Percentiles rank a stretch among this genome's conserved stretches.
phyloP scores from a whole-genome alignment of 37 sponge, comb jelly and placozoan genomes.

The Beroe forskalii region DNA sequence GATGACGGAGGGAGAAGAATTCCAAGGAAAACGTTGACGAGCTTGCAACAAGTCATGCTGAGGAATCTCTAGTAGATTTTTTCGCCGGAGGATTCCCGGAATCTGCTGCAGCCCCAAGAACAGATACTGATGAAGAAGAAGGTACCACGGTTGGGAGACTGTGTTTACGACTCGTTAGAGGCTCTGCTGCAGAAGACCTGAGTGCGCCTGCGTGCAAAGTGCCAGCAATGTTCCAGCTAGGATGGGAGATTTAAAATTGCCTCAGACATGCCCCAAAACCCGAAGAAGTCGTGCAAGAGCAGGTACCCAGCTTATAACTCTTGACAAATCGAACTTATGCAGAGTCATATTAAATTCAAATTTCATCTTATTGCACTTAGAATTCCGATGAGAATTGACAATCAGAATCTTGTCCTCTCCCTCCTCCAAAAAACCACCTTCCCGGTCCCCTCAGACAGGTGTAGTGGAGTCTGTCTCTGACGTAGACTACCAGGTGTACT shows the following conservation, averaged over 20 bases:
- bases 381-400: no score
- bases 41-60: neutral
- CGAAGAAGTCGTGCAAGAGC: neutral
- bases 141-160: neutral
- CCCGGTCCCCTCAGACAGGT: no score
- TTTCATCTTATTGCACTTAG: no score
- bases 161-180: neutral
- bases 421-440: no score
- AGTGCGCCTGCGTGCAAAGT: neutral
- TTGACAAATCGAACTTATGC: no score
- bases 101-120: neutral
- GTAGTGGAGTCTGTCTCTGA: no score
- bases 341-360: no score
- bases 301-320: constrained; percentile 7
- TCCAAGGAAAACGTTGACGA: neutral
- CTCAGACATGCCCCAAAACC: neutral
- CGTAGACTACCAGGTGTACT: no score
- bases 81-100: neutral
- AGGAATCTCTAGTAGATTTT: neutral
- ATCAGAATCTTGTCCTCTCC: no score
- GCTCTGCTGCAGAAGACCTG: neutral
- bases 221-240: neutral
- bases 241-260: constrained; percentile 23
- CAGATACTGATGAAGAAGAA: neutral
- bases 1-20: neutral